Percentiles rank a stretch among this genome's conserved stretches.
These are phyloP conservation scores for Pemphigus obesinymphae DNA, from an alignment of 1,140 invertebrate species.

Conservation along the genomic window DNA sequence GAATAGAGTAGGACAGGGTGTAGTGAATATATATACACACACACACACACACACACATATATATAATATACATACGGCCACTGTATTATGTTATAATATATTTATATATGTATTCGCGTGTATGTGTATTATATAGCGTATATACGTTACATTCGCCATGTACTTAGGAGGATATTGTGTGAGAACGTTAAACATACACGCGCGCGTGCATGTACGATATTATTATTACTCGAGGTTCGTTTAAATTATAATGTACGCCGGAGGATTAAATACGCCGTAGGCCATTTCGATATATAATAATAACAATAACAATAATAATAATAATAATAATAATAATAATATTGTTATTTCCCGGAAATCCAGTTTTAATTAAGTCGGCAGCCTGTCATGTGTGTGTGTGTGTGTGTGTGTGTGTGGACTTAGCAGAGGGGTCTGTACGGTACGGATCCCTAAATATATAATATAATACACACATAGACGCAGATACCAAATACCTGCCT, in stretches of 20 bases:
- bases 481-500: too few relatives aligned
- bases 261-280: conserved; percentile 20
- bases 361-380: conserved; percentile 18
- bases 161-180: conserved; percentile 22
- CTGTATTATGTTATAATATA: not conserved
- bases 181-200: conserved; percentile 28
- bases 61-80: not conserved
- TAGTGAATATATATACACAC: not conserved
- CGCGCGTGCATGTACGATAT: conserved; percentile 10
- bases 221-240: conserved; percentile 22
- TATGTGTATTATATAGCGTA: not conserved
- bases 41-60: not conserved
- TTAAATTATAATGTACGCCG: conserved; percentile 29
- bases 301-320: not conserved
- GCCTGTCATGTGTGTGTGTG: too few relatives aligned
- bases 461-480: not conserved
- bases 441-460: not conserved
- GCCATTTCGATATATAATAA: conserved; percentile 19
- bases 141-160: not conserved
- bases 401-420: not conserved
- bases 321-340: not conserved
- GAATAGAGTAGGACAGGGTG: too few relatives aligned
- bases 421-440: not conserved
- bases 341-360: conserved; percentile 20
- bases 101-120: not conserved